Evolutionary conservation across 2,113 vertebrate species (phyloP).

Genomic region (Orthonyx spaldingii): DNA sequence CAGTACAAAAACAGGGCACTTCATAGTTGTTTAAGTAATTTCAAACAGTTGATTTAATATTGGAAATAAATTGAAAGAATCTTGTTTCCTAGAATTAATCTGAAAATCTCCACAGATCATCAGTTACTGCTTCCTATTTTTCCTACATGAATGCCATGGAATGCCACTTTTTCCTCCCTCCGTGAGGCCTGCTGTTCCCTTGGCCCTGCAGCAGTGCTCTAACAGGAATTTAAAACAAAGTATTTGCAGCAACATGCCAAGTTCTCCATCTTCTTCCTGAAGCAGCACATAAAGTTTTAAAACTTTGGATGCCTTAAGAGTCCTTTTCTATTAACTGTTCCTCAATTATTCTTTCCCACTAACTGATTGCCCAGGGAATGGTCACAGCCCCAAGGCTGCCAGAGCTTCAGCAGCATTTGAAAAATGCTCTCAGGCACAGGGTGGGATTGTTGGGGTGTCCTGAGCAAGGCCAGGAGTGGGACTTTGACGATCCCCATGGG

Average conservation of each 20-base stretch:
- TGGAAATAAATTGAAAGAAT: background rate
- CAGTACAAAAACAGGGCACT: background rate
- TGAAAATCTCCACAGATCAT: background rate
- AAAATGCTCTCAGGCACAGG: background rate
- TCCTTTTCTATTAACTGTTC: background rate
- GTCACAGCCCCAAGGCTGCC: background rate
- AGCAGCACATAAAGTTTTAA: background rate
- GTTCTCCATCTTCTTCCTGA: background rate
- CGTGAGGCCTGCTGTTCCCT: background rate
- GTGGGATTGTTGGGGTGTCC: background rate
- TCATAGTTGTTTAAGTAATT: background rate
- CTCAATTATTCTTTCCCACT: background rate
- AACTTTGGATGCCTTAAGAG: background rate
- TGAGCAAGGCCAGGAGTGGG: background rate
- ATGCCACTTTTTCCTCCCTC: background rate
- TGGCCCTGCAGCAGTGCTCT: background rate
- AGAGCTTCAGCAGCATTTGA: background rate
- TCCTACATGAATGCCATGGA: background rate
- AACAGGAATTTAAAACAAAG: background rate
- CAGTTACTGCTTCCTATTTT: background rate
- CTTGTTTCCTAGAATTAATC: background rate
- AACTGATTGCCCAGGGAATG: background rate
- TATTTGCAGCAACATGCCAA: background rate
- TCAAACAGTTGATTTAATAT: background rate
- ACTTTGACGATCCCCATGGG: background rate